Evolutionary conservation across 2,888 invertebrate species (phyloP), one percentile per base, ranked within the genome.

Genomic region (Lepas anatifera): DNA sequence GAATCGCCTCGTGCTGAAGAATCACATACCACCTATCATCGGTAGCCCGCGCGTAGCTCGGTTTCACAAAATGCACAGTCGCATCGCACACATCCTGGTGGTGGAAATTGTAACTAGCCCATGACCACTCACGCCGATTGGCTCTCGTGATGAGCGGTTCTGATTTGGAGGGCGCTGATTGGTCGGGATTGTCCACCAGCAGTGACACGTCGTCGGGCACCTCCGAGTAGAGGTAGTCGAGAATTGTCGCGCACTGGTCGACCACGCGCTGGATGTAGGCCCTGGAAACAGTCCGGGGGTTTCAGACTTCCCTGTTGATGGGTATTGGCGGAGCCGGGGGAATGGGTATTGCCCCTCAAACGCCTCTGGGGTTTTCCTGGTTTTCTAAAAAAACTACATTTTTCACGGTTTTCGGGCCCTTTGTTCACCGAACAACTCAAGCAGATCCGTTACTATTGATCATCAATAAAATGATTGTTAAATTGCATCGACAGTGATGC

Each of bases 231-330:
- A 64, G 37, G 63, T 64, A 64, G 1, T 64, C 63, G 2, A 64
- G 63, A n/a, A 64, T 35, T 2, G 63, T 35, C 35, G 22, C n/a
- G 63, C 63, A 64, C 37, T 64, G 63, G 35, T 64, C 63, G n/a
- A 64, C 35, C 2, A 64, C 63, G 37, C 63, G 63, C 37, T 64
- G n/a, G 22, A 64, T 64, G n/a, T 64, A 64, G 37, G 35, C n/a
- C 18, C 63, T 64, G 63, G 8, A n/a, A n/a, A n/a, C n/a, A n/a
- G n/a, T n/a, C n/a, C n/a, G n/a, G n/a, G n/a, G n/a, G n/a, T n/a
- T n/a, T n/a, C n/a, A n/a, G n/a, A n/a, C n/a, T n/a, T n/a, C n/a
- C n/a, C n/a, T n/a, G n/a, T n/a, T n/a, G n/a, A n/a, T n/a, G n/a
- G n/a, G n/a, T n/a, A n/a, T n/a, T n/a, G n/a, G n/a, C n/a, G n/a